Percentiles rank a stretch among this genome's conserved stretches.
phyloP scores from a whole-genome alignment of 2,113 vertebrate genomes.

The Psephotus haematonotus region DNA sequence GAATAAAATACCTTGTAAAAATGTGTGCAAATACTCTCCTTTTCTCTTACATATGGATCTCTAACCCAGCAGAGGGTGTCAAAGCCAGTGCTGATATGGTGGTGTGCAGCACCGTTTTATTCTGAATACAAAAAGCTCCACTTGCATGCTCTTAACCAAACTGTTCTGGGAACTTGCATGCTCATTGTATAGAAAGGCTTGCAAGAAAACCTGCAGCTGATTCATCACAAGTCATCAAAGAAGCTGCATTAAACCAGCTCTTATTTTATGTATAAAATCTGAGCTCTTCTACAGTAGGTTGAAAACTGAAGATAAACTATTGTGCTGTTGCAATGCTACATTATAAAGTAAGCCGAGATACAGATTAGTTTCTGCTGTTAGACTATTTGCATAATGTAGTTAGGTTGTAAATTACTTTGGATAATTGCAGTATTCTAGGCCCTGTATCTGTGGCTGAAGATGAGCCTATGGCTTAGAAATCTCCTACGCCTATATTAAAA shows the following conservation, averaged over 20 bases:
- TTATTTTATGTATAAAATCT: background rate
- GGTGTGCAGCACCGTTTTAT: background rate
- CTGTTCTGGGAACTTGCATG: background rate
- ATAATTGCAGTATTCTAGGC: background rate
- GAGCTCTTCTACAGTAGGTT: background rate
- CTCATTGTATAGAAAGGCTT: background rate
- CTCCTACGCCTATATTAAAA: background rate
- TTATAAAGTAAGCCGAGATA: background rate
- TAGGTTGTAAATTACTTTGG: background rate
- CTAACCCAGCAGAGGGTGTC: background rate
- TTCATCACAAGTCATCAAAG: background rate
- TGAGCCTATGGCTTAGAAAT: background rate
- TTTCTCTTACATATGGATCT: background rate
- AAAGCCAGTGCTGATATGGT: background rate
- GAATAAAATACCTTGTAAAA: background rate
- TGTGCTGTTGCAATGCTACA: background rate
- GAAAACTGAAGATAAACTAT: background rate
- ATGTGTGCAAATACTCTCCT: background rate
- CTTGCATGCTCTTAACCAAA: background rate
- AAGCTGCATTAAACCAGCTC: background rate
- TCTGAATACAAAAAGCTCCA: background rate
- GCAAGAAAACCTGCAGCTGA: background rate
- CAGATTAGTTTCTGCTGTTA: background rate
- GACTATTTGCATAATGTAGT: background rate
- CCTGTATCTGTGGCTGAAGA: background rate